These are phyloP conservation scores for Chironex yamaguchii DNA, from an alignment of 30 jellyfish, hydroid and myxozoan species.

Conservation along the genomic window DNA sequence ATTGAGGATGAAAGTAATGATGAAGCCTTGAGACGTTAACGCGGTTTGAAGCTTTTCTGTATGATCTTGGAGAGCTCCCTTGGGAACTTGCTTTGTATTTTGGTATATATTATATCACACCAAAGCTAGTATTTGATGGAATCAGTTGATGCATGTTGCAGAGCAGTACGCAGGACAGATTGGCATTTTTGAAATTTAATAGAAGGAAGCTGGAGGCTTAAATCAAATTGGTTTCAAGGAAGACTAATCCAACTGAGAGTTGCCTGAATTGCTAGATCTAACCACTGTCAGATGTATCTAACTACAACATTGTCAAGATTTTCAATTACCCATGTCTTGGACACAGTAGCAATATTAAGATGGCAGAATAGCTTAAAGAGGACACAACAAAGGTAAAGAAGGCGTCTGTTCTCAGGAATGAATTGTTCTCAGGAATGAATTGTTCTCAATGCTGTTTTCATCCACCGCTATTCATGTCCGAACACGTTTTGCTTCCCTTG, in stretches of 20 bases:
- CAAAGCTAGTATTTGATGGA: constrained; percentile 9
- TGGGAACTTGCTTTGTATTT: constrained; percentile 5
- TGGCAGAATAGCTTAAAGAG: too few relatives aligned
- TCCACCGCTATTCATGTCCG: too few relatives aligned
- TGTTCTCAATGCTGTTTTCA: too few relatives aligned
- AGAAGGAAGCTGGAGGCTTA: constrained; percentile 12
- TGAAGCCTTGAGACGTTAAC: constrained; percentile 19
- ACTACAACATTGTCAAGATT: too few relatives aligned
- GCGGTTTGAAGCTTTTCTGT: background rate
- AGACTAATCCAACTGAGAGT: constrained; percentile 18
- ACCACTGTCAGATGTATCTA: background rate
- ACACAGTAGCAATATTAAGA: too few relatives aligned
- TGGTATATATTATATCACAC: constrained; percentile 28
- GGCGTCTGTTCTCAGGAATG: too few relatives aligned
- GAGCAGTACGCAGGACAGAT: constrained; percentile 9
- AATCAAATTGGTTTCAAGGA: constrained; percentile 9
- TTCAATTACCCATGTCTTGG: too few relatives aligned
- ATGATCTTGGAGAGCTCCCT: constrained; percentile 14
- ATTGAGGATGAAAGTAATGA: background rate
- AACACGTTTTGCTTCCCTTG: too few relatives aligned
- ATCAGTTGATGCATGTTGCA: constrained; percentile 8
- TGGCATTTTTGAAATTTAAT: constrained; percentile 11
- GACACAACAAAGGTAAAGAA: too few relatives aligned
- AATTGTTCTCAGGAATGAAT: too few relatives aligned
- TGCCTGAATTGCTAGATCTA: background rate